Evolutionary conservation across 2,797 vertebrate species (phyloP).

Genomic region (Dermochelys coriacea): DNA sequence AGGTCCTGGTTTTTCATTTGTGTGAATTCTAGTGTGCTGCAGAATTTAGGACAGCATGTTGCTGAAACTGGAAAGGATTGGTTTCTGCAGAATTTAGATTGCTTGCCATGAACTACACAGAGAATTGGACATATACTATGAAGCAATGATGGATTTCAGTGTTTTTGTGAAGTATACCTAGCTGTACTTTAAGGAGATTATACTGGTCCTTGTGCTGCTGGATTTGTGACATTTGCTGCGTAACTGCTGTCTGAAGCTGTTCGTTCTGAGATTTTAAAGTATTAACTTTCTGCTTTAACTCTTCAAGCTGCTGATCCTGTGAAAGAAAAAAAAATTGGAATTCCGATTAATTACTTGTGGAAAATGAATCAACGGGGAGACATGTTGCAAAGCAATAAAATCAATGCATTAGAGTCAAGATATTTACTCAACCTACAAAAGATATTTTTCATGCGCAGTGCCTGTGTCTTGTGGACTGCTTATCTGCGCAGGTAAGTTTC

Average conservation of each 20-base stretch:
- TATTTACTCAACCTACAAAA: neutral
- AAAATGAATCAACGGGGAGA: neutral
- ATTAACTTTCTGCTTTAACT: constrained; percentile 89
- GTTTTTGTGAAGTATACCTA: constrained; percentile 82
- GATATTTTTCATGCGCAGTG: neutral
- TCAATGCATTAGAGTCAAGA: neutral
- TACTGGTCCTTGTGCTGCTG: constrained; percentile 99
- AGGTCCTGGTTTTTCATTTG: neutral
- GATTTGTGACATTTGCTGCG: constrained; percentile 94
- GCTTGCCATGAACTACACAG: no score
- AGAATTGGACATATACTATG: neutral
- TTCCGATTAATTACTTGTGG: neutral
- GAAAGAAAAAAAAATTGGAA: neutral
- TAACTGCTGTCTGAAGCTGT: constrained; percentile 88
- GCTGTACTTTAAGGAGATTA: constrained; percentile 96
- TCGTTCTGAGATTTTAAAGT: constrained; percentile 88
- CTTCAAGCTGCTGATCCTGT: constrained; percentile 94
- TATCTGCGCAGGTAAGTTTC: neutral
- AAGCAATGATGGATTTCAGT: neutral
- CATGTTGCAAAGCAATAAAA: neutral
- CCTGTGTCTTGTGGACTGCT: neutral
- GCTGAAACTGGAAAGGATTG: fast-evolving
- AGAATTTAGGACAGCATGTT: neutral
- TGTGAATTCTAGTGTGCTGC: neutral
- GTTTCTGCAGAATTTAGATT: neutral